phyloP scores from a whole-genome alignment of 2,113 vertebrate genomes.

The Cettia cetti region DNA sequence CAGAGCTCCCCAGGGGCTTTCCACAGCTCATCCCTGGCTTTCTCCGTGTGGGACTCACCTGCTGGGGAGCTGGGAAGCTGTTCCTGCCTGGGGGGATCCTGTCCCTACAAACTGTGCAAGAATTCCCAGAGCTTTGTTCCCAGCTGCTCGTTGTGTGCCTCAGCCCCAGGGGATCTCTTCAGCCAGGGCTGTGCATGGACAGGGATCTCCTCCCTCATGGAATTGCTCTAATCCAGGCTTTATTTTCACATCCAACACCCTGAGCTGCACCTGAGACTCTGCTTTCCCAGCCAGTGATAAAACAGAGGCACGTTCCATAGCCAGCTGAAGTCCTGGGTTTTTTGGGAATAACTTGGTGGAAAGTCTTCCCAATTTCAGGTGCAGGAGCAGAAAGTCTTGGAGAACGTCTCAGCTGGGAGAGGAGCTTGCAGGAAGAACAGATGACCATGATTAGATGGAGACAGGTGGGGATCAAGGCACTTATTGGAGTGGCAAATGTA shows the following conservation, averaged over 20 bases:
- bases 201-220: background rate
- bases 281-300: background rate
- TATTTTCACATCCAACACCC: background rate
- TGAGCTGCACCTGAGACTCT: background rate
- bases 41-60: fast-evolving
- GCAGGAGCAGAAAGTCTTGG: background rate
- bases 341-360: background rate
- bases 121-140: background rate
- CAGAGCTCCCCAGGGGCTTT: fast-evolving
- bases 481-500: background rate
- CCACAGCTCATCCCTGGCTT: background rate
- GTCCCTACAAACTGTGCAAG: background rate
- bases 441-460: background rate
- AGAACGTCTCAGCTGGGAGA: slow-evolving; percentile 17
- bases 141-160: fast-evolving
- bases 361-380: background rate
- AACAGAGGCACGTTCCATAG: background rate
- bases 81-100: background rate
- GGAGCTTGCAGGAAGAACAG: background rate
- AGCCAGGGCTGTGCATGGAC: background rate
- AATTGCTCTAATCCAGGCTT: background rate
- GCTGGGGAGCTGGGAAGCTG: background rate
- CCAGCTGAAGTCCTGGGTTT: background rate
- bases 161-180: background rate
- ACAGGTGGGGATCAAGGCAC: slow-evolving; percentile 24